phyloP scores from a whole-genome alignment of 1,140 invertebrate species.

The Galendromus occidentalis region DNA sequence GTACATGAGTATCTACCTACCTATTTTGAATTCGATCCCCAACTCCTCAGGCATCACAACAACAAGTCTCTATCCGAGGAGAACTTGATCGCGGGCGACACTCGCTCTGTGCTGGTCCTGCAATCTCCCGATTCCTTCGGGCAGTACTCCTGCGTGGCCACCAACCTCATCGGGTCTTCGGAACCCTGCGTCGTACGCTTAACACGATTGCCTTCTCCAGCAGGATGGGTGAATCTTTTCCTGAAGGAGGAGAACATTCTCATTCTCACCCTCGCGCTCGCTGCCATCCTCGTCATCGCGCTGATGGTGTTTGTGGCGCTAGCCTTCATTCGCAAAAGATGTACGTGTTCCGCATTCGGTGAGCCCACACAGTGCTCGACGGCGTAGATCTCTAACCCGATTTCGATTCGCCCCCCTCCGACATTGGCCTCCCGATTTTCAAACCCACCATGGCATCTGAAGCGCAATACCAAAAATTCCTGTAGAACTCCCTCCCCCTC shows the following conservation, averaged over 20 bases:
- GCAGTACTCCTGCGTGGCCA: conserved; percentile 20
- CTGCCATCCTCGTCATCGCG: conserved; percentile 19
- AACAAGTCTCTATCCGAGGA: conserved; percentile 1
- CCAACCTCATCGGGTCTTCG: conserved; percentile 21
- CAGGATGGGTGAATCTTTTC: conserved; percentile 19
- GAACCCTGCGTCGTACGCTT: conserved; percentile 19
- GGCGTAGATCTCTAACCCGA: too few relatives aligned
- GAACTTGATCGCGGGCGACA: conserved; percentile 4
- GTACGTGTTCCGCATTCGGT: background rate
- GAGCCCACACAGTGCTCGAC: too few relatives aligned
- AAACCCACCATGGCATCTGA: too few relatives aligned
- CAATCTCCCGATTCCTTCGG: conserved; percentile 7
- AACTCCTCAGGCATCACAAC: conserved; percentile 9
- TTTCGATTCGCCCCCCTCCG: too few relatives aligned
- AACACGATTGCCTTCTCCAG: conserved; percentile 16
- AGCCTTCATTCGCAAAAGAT: conserved; percentile 14
- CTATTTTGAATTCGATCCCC: background rate
- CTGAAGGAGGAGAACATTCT: conserved; percentile 22
- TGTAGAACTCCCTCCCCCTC: too few relatives aligned
- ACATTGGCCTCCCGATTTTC: too few relatives aligned
- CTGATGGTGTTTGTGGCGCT: conserved; percentile 17
- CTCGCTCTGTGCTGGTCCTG: conserved; percentile 4
- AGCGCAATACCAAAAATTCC: too few relatives aligned
- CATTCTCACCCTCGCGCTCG: conserved; percentile 20
- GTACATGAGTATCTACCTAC: too few relatives aligned